Evolutionary conservation across 2,797 vertebrate species (phyloP).

Genomic region (Sternarchorhynchus goeldii): DNA sequence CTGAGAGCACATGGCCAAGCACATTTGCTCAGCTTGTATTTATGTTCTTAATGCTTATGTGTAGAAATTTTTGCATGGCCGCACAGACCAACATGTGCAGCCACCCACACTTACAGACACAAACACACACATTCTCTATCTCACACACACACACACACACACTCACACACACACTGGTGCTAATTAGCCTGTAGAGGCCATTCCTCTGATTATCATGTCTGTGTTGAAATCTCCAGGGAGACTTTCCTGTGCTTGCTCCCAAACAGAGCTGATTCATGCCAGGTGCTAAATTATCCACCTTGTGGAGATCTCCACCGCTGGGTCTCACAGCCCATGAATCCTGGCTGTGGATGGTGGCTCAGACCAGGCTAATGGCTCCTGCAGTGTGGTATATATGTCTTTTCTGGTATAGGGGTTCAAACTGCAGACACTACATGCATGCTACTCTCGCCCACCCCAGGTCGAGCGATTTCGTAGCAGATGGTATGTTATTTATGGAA

Average conservation of each 20-base stretch:
- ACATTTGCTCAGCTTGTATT: conserved; percentile 19
- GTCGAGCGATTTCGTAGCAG: too few relatives aligned
- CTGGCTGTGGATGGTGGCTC: conserved; percentile 30
- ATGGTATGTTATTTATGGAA: conserved; percentile 5
- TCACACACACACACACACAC: background rate
- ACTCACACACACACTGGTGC: background rate
- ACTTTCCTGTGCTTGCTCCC: conserved; percentile 46
- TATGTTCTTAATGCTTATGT: conserved; percentile 13
- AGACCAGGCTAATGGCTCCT: conserved; percentile 41
- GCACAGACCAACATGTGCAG: background rate
- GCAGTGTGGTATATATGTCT: conserved; percentile 27
- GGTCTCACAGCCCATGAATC: conserved; percentile 9
- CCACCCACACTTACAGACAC: background rate
- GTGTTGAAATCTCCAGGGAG: conserved; percentile 48
- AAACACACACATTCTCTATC: background rate
- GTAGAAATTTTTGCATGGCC: conserved; percentile 3
- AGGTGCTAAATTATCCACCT: conserved; percentile 15
- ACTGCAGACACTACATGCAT: background rate
- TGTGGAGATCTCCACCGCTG: conserved; percentile 30
- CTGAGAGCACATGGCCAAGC: background rate
- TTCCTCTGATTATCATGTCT: conserved; percentile 46
- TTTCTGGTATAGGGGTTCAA: conserved; percentile 10
- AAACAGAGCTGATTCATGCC: conserved; percentile 36
- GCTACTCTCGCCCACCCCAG: background rate
- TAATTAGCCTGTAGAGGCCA: conserved; percentile 44